Base-by-base conservation (phyloP, 2,888 invertebrate species). In the Hyppa rectilinea region DNA sequence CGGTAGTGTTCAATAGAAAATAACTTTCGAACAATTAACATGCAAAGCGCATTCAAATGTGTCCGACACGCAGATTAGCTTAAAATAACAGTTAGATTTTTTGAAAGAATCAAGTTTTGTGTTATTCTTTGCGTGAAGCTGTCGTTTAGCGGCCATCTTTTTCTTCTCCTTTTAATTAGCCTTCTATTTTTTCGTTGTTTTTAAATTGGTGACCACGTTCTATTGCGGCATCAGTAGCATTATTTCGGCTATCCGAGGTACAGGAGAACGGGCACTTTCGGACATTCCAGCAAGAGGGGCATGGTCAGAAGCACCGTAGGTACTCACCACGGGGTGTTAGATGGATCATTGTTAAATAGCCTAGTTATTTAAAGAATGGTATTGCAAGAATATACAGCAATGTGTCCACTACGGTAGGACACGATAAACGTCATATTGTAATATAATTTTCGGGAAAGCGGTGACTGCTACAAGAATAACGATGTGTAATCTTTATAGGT, bases 11-110 rank as follows among this genome's bases (percentile, higher is more conserved):
- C 81, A 63, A 76, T 63, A 71, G 81, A 78, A 63, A 76, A 78
- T 75, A 71, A 71, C 84, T 79, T 79, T 81, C 82, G 59, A 76
- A 74, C 69, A 49, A 56, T 73, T 73, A 69, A 65, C 75, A 75
- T 74, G 71, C 77, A 56, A 80, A 83, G 58, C 68, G 76, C 65
- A 79, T 81, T 84, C 65, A 75, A 77, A 75, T 78, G 65, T 71
- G 59, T 63, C 66, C 59, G 66, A 78, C 78, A 77, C 55, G 62
- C 69, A 82, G 68, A 78, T 76, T 83, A 75, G 71, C 60, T 61
- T 67, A 65, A 29, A 81, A 40, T 38, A 45, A 74, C 82, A 52
- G 79, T 77, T 72, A 56, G 12, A 60, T 47, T 40, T 73, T 79
- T 69, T 61, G 12, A 61, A 52, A 55, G 49, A 64, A 60, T 40